These are phyloP conservation scores for Lathamus discolor DNA, from an alignment of 2,113 vertebrate species.

Conservation along the genomic window DNA sequence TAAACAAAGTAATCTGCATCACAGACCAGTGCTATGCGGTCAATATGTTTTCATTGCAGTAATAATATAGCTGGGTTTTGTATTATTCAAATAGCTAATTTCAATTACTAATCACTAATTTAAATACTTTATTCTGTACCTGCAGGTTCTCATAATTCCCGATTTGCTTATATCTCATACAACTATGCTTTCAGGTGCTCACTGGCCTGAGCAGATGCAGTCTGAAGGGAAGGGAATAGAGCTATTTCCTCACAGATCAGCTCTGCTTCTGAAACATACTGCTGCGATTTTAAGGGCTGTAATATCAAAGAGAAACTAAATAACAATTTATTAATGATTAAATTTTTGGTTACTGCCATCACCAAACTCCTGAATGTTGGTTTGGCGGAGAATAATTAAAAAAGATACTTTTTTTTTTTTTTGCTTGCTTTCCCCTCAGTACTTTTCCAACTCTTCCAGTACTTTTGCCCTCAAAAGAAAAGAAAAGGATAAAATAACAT, in stretches of 20 bases:
- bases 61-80: not conserved
- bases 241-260: not conserved
- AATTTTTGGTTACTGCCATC: not conserved
- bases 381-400: not conserved
- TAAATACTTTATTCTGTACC: not conserved
- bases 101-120: not conserved
- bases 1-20: not conserved
- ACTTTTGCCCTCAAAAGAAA: not conserved
- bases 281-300: not conserved
- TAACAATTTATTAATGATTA: not conserved
- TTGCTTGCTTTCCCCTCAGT: not conserved
- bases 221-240: constrained; percentile 20
- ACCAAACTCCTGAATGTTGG: not conserved
- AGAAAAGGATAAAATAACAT: not conserved
- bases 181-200: not conserved
- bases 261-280: constrained; percentile 37
- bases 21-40: not conserved
- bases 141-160: not conserved
- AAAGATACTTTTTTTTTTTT: not conserved
- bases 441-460: not conserved
- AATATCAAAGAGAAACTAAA: not conserved
- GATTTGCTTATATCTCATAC: not conserved
- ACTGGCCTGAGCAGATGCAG: not conserved
- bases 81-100: not conserved
- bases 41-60: not conserved